Evolutionary conservation across 2,797 vertebrate genomes (phyloP).

Genomic region (Cyclopterus lumpus): DNA sequence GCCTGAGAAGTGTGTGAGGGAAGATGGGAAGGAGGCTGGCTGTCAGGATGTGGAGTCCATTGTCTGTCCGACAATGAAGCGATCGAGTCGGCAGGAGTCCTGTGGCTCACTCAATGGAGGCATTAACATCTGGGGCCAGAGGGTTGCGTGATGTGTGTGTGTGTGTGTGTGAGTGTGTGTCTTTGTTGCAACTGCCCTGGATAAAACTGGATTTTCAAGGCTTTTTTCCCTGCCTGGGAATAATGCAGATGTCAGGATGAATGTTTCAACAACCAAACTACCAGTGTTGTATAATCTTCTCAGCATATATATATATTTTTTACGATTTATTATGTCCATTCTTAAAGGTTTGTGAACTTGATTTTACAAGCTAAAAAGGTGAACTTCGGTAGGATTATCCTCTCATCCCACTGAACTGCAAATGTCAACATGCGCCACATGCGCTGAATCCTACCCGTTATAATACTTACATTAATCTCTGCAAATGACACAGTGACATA

Average conservation of each 20-base stretch:
- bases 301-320: slow-evolving; percentile 2
- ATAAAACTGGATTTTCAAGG: slow-evolving; percentile 52
- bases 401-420: not conserved
- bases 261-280: slow-evolving; percentile 25
- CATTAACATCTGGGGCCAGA: slow-evolving; percentile 84
- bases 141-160: slow-evolving; percentile 50
- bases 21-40: slow-evolving; percentile 66
- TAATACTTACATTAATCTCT: slow-evolving; percentile 55
- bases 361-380: slow-evolving; percentile 48
- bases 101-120: slow-evolving; percentile 80
- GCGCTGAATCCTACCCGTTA: slow-evolving; percentile 2
- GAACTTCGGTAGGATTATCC: slow-evolving; percentile 47
- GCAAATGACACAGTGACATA: slow-evolving; percentile 19
- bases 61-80: slow-evolving; percentile 84
- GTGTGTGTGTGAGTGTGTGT: slow-evolving; percentile 31
- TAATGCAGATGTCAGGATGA: slow-evolving; percentile 47
- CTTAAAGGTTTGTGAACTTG: slow-evolving; percentile 31
- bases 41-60: slow-evolving; percentile 79
- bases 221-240: slow-evolving; percentile 24
- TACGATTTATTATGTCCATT: slow-evolving; percentile 16
- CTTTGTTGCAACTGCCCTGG: slow-evolving; percentile 45
- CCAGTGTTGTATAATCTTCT: slow-evolving; percentile 27
- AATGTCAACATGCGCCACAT: slow-evolving; percentile 40
- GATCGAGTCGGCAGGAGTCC: slow-evolving; percentile 80
- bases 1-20: slow-evolving; percentile 43